Conservation (phyloP, 2,888 invertebrate species). For the Scaptomyza parva region DNA sequence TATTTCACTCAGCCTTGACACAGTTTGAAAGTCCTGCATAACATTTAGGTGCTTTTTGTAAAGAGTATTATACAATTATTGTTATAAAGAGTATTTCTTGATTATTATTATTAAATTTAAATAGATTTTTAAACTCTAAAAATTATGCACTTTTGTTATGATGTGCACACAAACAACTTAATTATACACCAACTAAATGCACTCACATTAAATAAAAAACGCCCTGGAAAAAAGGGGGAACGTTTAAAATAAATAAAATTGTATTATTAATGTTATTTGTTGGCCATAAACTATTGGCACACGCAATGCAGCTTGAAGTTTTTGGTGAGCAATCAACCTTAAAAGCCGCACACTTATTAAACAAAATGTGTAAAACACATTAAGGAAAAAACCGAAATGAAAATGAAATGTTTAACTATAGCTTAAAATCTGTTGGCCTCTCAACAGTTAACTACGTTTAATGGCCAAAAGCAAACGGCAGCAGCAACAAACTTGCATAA, state of each 20-base stretch:
- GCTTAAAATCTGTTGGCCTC: constrained; percentile 45
- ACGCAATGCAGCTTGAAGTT: constrained; percentile 41
- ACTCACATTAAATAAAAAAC: constrained; percentile 24
- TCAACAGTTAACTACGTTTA: constrained; percentile 51
- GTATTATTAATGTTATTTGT: constrained; percentile 12
- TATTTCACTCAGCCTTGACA: constrained; percentile 42
- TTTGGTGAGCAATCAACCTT: constrained; percentile 51
- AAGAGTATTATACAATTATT: constrained; percentile 1
- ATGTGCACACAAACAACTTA: constrained; percentile 23
- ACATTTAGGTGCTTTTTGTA: neutral
- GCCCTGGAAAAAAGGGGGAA: neutral
- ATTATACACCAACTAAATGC: constrained; percentile 35
- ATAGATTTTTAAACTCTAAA: neutral
- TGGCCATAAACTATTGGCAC: constrained; percentile 25
- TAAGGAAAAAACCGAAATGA: constrained; percentile 13
- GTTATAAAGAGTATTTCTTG: neutral
- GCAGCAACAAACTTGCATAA: constrained; percentile 66
- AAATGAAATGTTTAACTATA: constrained; percentile 19
- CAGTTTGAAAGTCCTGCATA: constrained; percentile 40
- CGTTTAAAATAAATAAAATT: neutral
- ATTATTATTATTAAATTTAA: neutral
- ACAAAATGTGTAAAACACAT: constrained; percentile 41
- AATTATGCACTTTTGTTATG: neutral
- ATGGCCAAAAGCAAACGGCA: constrained; percentile 47
- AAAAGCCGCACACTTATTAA: constrained; percentile 43